Evolutionary conservation across 2,888 invertebrate genomes (phyloP), one percentile per base, ranked within the genome.

Genomic region (Tiphia femorata): DNA sequence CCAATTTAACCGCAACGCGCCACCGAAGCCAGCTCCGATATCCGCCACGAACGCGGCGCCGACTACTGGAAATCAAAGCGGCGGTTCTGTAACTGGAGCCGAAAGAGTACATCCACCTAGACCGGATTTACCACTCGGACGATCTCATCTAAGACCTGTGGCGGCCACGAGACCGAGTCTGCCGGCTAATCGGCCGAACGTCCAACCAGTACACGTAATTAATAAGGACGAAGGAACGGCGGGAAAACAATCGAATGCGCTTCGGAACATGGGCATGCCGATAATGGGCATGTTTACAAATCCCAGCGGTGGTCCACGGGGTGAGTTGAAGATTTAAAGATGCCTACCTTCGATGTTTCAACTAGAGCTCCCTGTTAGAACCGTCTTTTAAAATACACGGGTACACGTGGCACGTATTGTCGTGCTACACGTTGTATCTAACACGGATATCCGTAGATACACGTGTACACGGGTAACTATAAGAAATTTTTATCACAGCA

Each of bases 221-320:
- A 52, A 48, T 38, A 47, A 49, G 3, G 59, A 40, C 19, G 43
- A 41, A 6, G 17, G n/a, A 10, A n/a, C 17, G 49, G 16, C 43
- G 23, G 69, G 56, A 8, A 62, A 57, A 8, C 62, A 65, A 7
- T 59, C 67, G 1, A 75, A 72, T 33, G 78, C 76, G 29, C 25
- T 77, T 16, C 64, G 58, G 8, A 65, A 64, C 12, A 58, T 51
- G 2, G 58, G 70, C 2, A 51, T 70, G 5, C 72, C 75, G 2
- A 65, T 77, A 19, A 77, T 80, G 72, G 76, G 72, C 25, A 77
- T 77, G 71, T 72, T 75, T 38, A 56, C 67, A 1, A 75, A 79
- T 55, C 73, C 76, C 0, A 68, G 60, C n/a, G 70, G 68, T 16
- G 20, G 19, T 10, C 25, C 33, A 12, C 33, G 33, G 12, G 33